Conservation (phyloP, 64 coral and sea anemone species). For the Montipora cactus region DNA sequence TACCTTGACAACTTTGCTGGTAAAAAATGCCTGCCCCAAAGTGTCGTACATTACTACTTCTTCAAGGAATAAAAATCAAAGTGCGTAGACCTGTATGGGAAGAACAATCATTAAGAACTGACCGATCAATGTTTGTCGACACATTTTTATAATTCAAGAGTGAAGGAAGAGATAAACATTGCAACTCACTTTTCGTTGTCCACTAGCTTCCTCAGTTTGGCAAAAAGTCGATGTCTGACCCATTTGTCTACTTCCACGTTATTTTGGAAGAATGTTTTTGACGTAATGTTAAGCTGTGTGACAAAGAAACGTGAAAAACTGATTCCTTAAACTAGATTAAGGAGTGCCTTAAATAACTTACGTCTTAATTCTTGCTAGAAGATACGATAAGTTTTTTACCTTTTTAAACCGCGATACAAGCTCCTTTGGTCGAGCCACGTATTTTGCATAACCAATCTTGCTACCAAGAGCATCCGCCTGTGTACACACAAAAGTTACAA, state of each 20-base stretch:
- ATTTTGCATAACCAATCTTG: slow-evolving; percentile 95
- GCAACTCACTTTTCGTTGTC: slow-evolving; percentile 95
- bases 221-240: slow-evolving; percentile 82
- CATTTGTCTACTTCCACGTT: slow-evolving; percentile 96
- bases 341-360: background rate
- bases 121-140: too few relatives aligned
- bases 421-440: slow-evolving; percentile 73
- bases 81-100: too few relatives aligned
- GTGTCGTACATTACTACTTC: too few relatives aligned
- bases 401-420: slow-evolving; percentile 81
- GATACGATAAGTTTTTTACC: slow-evolving; percentile 16
- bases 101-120: too few relatives aligned
- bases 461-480: slow-evolving; percentile 85
- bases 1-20: too few relatives aligned
- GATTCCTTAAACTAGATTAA: background rate
- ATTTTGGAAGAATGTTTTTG: slow-evolving; percentile 84
- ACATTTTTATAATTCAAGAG: too few relatives aligned
- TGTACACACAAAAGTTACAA: background rate
- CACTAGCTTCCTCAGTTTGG: slow-evolving; percentile 89
- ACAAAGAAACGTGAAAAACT: background rate
- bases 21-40: too few relatives aligned
- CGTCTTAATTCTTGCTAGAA: too few relatives aligned
- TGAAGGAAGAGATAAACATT: background rate
- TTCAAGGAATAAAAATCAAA: too few relatives aligned
- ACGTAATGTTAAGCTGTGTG: slow-evolving; percentile 70